A percentile compares a stretch with the other conserved stretches of the same genome.
Conservation (phyloP, 2,113 vertebrate genomes). For the Cairina moschata region DNA sequence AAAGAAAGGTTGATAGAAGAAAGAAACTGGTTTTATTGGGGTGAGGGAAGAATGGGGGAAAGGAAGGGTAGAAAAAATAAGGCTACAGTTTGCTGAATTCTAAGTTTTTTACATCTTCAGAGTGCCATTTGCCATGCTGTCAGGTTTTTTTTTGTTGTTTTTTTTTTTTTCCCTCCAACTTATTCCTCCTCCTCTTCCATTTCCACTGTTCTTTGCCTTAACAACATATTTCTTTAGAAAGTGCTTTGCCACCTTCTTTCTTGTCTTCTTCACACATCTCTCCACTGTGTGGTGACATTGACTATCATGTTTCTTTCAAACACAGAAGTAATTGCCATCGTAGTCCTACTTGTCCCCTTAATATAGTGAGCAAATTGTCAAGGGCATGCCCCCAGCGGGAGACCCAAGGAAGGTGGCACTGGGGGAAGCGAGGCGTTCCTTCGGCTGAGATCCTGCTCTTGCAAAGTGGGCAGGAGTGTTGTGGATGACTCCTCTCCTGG, state of each 20-base stretch:
- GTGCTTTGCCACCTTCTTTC: background rate
- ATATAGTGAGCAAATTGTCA: background rate
- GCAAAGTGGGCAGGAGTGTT: background rate
- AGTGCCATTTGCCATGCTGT: background rate
- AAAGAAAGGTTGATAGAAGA: background rate
- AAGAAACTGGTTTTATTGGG: background rate
- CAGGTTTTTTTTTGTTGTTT: background rate
- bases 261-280: constrained; percentile 13
- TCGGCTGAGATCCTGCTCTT: background rate
- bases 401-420: background rate
- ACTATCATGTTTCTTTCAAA: background rate
- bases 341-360: background rate
- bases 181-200: constrained; percentile 1
- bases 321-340: background rate
- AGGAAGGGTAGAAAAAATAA: background rate
- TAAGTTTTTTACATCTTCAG: background rate
- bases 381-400: background rate
- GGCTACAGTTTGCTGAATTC: background rate
- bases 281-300: constrained; percentile 15
- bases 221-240: background rate
- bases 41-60: background rate
- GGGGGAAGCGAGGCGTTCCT: background rate
- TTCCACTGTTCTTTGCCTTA: background rate
- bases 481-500: background rate
- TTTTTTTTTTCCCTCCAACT: background rate